Evolutionary conservation across 2,113 vertebrate species (phyloP), one percentile per base, ranked within the genome.

Genomic region (Gavialis gangeticus): DNA sequence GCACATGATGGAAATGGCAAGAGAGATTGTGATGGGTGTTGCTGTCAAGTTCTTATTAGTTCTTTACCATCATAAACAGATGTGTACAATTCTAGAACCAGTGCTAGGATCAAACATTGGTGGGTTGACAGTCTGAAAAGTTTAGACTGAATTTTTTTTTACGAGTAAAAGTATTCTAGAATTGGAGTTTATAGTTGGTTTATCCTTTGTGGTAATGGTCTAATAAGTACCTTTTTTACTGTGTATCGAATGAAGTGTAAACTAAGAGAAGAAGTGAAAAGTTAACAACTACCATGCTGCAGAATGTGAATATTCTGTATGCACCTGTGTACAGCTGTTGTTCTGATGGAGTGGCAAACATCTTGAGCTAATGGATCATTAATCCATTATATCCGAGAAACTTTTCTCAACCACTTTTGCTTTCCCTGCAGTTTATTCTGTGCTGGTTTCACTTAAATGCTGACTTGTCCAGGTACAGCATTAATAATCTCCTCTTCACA

Each of bases 61-160:
- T 69, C 64, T 81, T 80, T 92, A 59, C 80, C 46, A 1, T 78
- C 69, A 87, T 87, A 78, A 95, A 88, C 80, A 62, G 87, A 93
- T 88, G 82, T 59, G 17, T 75, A 27, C 5, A 90, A 76, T 63
- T 78, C 78, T 79, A 79, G 73, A 82, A 84, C 75, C 86, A 93
- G 80, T 58, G 60, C 78, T 94, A 79, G 80, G 84, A 91, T 96
- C 84, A 83, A 34, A 34, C 77, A 73, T 84, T 91, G 93, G 6
- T 64, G 80, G 69, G 83, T 81, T 88, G 85, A 91, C 79, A 91
- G 67, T 7, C 46, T 46, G 46, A 46, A 84, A 82, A 71, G 78
- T 34, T 85, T 30, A 89, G 90, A 89, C 77, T 92, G 92, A 86
- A 82, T 91, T 94, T 97, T 80, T 22, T 80, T 28, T 69, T 86